A percentile compares a stretch with the other conserved stretches of the same genome.
Conservation (phyloP, 2,113 vertebrate genomes). For the Geococcyx californianus region DNA sequence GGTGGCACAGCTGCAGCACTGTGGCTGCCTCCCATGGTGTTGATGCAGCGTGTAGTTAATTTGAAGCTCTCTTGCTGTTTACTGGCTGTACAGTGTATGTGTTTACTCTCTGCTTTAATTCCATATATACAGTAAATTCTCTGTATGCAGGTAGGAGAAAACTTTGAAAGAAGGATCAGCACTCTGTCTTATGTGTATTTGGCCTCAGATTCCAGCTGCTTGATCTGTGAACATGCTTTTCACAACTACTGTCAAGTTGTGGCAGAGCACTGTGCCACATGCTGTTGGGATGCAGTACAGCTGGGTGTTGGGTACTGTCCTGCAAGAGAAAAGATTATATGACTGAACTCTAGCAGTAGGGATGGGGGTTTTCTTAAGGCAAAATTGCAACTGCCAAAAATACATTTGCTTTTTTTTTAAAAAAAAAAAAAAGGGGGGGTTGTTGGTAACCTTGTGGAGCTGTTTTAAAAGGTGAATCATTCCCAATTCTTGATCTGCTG, state of each 20-base stretch:
- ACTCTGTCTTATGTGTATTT: neutral
- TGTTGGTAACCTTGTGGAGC: neutral
- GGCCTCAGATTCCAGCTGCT: neutral
- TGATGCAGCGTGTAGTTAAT: neutral
- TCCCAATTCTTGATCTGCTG: neutral
- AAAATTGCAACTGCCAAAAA: neutral
- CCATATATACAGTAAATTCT: neutral
- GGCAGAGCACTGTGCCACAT: neutral
- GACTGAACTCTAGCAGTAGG: neutral
- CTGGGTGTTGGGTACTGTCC: neutral
- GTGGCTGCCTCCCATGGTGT: neutral
- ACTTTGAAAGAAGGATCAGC: neutral
- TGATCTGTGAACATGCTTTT: neutral
- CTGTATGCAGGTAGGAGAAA: neutral
- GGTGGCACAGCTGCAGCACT: neutral
- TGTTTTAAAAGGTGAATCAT: neutral
- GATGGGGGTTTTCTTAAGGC: neutral
- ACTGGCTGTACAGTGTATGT: rapidly evolving
- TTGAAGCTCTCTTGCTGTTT: neutral
- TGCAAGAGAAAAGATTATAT: neutral
- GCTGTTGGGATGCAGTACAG: neutral
- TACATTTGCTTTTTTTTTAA: neutral
- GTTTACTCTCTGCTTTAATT: neutral
- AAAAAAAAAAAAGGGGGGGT: too few relatives aligned
- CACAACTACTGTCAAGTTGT: rapidly evolving